A percentile compares a stretch with the other conserved stretches of the same genome.
Conservation (phyloP, 2,888 invertebrate genomes). For the Neuroscelio doddi region DNA sequence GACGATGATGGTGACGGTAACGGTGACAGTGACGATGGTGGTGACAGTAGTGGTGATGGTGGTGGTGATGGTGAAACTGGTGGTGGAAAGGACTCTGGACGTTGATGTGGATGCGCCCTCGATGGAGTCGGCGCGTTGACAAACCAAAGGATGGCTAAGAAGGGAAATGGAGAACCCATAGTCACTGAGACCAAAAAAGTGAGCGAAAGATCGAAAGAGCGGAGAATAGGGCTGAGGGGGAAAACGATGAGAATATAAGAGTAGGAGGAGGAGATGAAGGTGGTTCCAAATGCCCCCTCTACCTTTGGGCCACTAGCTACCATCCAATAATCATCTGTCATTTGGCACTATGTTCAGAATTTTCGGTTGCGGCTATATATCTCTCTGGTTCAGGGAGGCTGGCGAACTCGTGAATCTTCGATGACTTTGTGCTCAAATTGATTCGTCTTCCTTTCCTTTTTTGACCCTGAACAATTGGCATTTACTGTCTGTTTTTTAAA, state of each 20-base stretch:
- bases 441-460: conserved; percentile 40
- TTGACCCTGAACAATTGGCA: too few relatives aligned
- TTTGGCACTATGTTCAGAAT: conserved; percentile 51
- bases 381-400: conserved; percentile 11
- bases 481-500: too few relatives aligned
- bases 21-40: conserved; percentile 31
- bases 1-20: conserved; percentile 28
- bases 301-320: conserved; percentile 46
- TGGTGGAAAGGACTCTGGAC: conserved; percentile 47
- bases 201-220: conserved; percentile 31
- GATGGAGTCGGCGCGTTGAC: conserved; percentile 58
- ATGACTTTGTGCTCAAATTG: conserved; percentile 30
- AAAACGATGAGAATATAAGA: conserved; percentile 2
- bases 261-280: conserved; percentile 50
- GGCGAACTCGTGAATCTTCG: not conserved
- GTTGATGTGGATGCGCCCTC: conserved; percentile 51
- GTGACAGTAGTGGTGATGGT: conserved; percentile 4
- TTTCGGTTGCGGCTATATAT: conserved; percentile 33
- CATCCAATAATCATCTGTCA: conserved; percentile 57
- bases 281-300: conserved; percentile 53
- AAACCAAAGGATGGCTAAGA: conserved; percentile 32
- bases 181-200: conserved; percentile 33
- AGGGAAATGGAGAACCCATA: conserved; percentile 31
- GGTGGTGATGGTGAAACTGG: conserved; percentile 39
- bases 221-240: not conserved